A percentile compares a stretch with the other conserved stretches of the same genome.
Evolutionary conservation across 2,113 vertebrate species (phyloP).

Genomic region (Isichthys henryi): DNA sequence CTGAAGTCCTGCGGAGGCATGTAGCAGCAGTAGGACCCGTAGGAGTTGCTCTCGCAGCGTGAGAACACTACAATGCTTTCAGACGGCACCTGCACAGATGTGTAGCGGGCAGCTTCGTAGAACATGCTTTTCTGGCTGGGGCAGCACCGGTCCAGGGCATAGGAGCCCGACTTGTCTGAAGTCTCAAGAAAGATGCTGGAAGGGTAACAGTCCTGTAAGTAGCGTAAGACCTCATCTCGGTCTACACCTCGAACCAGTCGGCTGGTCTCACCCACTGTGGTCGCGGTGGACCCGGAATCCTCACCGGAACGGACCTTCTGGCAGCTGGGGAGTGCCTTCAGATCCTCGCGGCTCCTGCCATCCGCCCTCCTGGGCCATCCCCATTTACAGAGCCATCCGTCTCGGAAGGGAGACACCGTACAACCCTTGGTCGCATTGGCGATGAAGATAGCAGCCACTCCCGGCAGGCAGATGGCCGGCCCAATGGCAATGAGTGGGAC

Average conservation of each 20-base stretch:
- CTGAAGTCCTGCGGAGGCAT: slow-evolving; percentile 60
- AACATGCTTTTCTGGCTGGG: slow-evolving; percentile 47
- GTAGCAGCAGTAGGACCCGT: slow-evolving; percentile 71
- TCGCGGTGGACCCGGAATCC: slow-evolving; percentile 40
- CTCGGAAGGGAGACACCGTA: slow-evolving; percentile 49
- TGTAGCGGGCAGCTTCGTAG: slow-evolving; percentile 45
- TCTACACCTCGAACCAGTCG: slow-evolving; percentile 45
- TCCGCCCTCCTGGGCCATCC: slow-evolving; percentile 65
- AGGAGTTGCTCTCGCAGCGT: slow-evolving; percentile 57
- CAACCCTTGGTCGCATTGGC: slow-evolving; percentile 71
- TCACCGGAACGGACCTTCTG: slow-evolving; percentile 29
- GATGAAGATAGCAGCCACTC: slow-evolving; percentile 67
- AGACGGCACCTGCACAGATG: slow-evolving; percentile 61
- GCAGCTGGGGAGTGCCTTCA: slow-evolving; percentile 43
- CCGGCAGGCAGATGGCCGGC: slow-evolving; percentile 72
- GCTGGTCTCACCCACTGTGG: slow-evolving; percentile 45
- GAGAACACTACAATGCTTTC: slow-evolving; percentile 64
- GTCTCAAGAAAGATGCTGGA: slow-evolving; percentile 32
- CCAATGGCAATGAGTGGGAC: slow-evolving; percentile 73
- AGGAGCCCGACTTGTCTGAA: slow-evolving; percentile 46
- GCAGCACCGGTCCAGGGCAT: slow-evolving; percentile 58
- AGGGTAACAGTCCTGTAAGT: slow-evolving; percentile 62
- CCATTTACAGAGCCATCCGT: slow-evolving; percentile 51
- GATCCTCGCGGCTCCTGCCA: slow-evolving; percentile 53
- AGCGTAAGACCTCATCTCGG: slow-evolving; percentile 56